Evolutionary conservation across 2,888 invertebrate genomes (phyloP).

Genomic region (Laspeyria flexula): DNA sequence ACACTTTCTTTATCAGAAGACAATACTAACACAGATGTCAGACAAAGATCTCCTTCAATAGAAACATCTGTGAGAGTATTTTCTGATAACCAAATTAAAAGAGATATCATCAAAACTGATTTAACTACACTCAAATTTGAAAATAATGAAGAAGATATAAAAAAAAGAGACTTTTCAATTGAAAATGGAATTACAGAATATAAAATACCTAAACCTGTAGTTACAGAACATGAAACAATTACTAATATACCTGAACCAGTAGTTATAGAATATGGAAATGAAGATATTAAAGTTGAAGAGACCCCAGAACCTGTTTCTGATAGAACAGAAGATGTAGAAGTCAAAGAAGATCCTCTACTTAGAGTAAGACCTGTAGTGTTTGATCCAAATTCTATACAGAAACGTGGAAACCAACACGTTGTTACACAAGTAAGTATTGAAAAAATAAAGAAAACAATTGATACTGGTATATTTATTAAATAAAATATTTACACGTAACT

Average conservation of each 20-base stretch:
- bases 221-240: too few species aligned
- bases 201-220: too few species aligned
- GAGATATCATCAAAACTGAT: not conserved
- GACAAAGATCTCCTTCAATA: too few species aligned
- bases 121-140: not conserved
- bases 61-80: not conserved
- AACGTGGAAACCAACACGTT: conserved; percentile 1
- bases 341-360: conserved; percentile 21
- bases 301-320: not conserved
- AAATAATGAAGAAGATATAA: not conserved
- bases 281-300: not conserved
- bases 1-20: too few species aligned
- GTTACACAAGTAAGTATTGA: conserved; percentile 19
- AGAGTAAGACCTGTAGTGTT: conserved; percentile 45
- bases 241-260: not conserved
- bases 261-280: not conserved
- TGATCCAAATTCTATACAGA: conserved; percentile 41
- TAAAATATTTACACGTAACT: too few species aligned
- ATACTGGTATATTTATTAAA: too few species aligned
- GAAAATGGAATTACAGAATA: not conserved
- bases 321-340: not conserved
- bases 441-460: too few species aligned
- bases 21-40: too few species aligned
- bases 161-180: not conserved
- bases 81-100: not conserved